Evolutionary conservation across 1,140 invertebrate species (phyloP).

Genomic region (Listronotus bonariensis): DNA sequence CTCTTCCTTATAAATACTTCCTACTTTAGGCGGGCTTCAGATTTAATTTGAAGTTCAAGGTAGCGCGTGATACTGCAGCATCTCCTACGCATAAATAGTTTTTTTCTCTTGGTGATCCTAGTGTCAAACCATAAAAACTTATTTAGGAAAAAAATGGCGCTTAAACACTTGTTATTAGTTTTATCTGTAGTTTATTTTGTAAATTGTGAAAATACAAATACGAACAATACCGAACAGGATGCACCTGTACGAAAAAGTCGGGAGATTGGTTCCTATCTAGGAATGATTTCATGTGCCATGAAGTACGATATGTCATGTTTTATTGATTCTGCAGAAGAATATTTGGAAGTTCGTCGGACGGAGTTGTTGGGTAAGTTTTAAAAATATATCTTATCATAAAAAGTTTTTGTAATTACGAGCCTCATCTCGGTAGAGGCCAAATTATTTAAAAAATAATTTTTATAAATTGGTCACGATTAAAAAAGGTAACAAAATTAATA

Average conservation of each 20-base stretch:
- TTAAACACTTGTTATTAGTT: neutral
- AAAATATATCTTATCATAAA: too few relatives aligned
- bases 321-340: slow-evolving; percentile 41
- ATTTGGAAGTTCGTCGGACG: slow-evolving; percentile 33
- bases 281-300: slow-evolving; percentile 35
- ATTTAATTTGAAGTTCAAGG: slow-evolving; percentile 46
- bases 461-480: too few relatives aligned
- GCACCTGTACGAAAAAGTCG: slow-evolving; percentile 9
- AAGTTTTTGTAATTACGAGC: too few relatives aligned
- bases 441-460: too few relatives aligned
- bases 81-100: neutral
- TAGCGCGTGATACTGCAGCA: slow-evolving; percentile 15
- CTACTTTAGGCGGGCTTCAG: slow-evolving; percentile 38
- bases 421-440: too few relatives aligned
- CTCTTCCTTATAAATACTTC: slow-evolving; percentile 46
- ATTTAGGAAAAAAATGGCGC: too few relatives aligned
- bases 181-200: neutral
- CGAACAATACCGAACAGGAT: neutral
- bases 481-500: too few relatives aligned
- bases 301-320: slow-evolving; percentile 43
- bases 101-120: neutral
- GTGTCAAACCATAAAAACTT: too few relatives aligned
- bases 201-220: neutral
- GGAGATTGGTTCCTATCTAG: slow-evolving; percentile 30
- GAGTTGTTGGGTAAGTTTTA: slow-evolving; percentile 43